Evolutionary conservation across 1,140 invertebrate species (phyloP).

Genomic region (Steinernema khuongi): DNA sequence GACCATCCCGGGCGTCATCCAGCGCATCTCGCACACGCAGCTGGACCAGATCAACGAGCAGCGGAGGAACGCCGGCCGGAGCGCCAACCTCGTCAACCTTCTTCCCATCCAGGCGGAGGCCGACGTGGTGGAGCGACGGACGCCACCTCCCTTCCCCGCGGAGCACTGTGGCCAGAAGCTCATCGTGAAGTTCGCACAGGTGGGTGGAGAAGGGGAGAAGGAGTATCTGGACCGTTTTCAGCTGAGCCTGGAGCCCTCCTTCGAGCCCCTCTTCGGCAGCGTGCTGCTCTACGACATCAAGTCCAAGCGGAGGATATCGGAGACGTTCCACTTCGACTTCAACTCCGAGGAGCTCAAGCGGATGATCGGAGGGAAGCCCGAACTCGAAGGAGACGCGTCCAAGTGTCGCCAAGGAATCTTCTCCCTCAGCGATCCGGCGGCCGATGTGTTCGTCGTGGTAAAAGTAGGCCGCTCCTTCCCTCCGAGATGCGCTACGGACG

Average conservation of each 20-base stretch:
- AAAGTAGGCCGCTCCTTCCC: slow-evolving; percentile 19
- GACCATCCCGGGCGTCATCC: slow-evolving; percentile 17
- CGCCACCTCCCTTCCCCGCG: slow-evolving; percentile 32
- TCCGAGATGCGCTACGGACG: not conserved
- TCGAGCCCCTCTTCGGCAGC: slow-evolving; percentile 50
- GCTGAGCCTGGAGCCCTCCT: slow-evolving; percentile 37
- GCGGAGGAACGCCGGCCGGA: slow-evolving; percentile 16
- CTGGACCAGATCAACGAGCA: slow-evolving; percentile 30
- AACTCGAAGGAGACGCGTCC: slow-evolving; percentile 18
- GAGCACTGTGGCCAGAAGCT: slow-evolving; percentile 24
- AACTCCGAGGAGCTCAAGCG: slow-evolving; percentile 32
- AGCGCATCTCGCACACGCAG: slow-evolving; percentile 21
- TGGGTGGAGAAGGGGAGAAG: not conserved
- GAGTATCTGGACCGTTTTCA: slow-evolving; percentile 15
- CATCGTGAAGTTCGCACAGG: slow-evolving; percentile 37
- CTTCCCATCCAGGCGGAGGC: slow-evolving; percentile 21
- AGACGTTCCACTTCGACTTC: slow-evolving; percentile 54
- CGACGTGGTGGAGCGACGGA: slow-evolving; percentile 32
- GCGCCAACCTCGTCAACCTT: slow-evolving; percentile 26
- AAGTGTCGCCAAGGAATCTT: slow-evolving; percentile 8
- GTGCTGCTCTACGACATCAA: slow-evolving; percentile 45
- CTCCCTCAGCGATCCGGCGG: slow-evolving; percentile 11
- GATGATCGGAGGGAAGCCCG: slow-evolving; percentile 25
- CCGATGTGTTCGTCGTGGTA: slow-evolving; percentile 36
- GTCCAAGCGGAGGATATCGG: slow-evolving; percentile 41